Evolutionary conservation across 2,888 invertebrate genomes (phyloP), one percentile per base, ranked within the genome.

Genomic region (Protonemura montana): DNA sequence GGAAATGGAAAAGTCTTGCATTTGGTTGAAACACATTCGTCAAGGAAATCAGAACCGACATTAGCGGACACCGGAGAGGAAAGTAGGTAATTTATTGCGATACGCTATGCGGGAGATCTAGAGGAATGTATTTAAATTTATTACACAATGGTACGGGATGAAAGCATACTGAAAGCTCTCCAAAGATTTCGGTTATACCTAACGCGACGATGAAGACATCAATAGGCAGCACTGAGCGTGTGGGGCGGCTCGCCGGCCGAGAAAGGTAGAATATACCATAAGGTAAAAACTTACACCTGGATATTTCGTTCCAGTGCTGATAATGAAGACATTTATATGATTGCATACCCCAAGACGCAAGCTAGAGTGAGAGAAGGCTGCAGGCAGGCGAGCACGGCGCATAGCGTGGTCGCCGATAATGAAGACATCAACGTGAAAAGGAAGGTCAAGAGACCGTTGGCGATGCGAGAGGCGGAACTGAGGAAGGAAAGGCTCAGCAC

Each of bases 391-490:
- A n/a, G n/a, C n/a, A n/a, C 30, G 28, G 77, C 41, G 82, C 59
- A 59, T 59, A 10, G 59, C 41, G 25, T 82, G 82, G 76, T 85
- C 76, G 76, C 86, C 83, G 87, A 30, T 76, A 81, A 82, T 86
- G 86, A 86, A 86, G 80, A 77, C 35, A 80, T 77, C 78, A 29
- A 13, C 30, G 78, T 29, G 77, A 76, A 59, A 41, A 78, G 81
- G 78, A 76, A 41, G 82, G 82, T 41, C 82, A 84, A 84, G 87
- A 81, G 85, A 76, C 29, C 25, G 82, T 13, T 59, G 59, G 59
- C 0, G 85, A 88, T 85, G 88, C 87, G 88, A 88, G 89, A 87
- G 87, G 29, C 81, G 30, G 29, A 30, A 28, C 59, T 59, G 86
- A 86, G 83, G 78, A 85, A 88, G 85, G 85, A 86, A 86, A 87